These are phyloP conservation scores for Himalopsyche japonica DNA, from an alignment of 2,888 invertebrate species.

Conservation along the genomic window DNA sequence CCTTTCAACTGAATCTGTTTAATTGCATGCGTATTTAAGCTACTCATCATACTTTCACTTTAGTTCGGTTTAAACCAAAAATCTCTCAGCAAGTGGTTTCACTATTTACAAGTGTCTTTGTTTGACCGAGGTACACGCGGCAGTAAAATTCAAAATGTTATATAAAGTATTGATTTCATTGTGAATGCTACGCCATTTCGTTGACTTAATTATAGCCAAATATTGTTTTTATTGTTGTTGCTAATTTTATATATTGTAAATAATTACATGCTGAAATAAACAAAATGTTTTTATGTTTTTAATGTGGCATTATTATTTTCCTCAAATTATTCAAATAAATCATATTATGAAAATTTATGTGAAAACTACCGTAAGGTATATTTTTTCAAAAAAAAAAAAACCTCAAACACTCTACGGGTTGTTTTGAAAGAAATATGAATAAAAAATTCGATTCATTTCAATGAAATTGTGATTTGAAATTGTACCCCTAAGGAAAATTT, in stretches of 20 bases:
- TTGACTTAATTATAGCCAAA: conserved; percentile 2
- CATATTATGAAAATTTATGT: not conserved
- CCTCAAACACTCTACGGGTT: too few species aligned
- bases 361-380: too few species aligned
- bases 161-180: not conserved
- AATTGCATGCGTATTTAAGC: not conserved
- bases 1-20: not conserved
- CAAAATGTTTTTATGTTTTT: not conserved
- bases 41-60: not conserved
- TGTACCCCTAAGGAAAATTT: too few species aligned
- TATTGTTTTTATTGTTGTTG: conserved; percentile 2
- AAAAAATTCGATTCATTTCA: too few species aligned
- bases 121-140: not conserved
- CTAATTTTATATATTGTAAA: not conserved
- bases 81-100: not conserved
- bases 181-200: conserved; percentile 4
- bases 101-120: not conserved
- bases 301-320: not conserved
- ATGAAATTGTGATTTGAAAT: too few species aligned
- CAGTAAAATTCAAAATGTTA: not conserved
- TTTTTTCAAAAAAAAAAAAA: too few species aligned
- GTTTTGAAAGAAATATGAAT: too few species aligned
- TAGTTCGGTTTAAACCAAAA: not conserved
- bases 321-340: not conserved
- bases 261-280: not conserved